Percentiles rank a stretch among this genome's conserved stretches.
Conservation (phyloP, 2,888 invertebrate species). For the Drosophila emarginata region DNA sequence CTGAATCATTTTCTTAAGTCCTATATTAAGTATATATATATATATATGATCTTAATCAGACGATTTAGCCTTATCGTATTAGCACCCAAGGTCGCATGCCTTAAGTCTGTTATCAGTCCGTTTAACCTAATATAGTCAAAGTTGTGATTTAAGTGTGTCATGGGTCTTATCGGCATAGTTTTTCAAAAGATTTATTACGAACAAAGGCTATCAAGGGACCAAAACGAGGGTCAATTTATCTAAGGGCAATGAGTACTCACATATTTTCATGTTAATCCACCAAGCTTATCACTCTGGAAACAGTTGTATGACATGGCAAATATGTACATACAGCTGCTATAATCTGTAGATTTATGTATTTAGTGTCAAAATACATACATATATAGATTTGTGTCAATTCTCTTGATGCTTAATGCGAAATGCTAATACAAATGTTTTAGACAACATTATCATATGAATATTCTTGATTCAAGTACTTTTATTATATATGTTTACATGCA, state of each 20-base stretch:
- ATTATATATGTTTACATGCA: no score
- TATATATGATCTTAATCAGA: neutral
- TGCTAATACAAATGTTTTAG: no score
- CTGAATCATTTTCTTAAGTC: neutral
- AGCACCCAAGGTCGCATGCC: neutral
- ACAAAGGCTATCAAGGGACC: neutral
- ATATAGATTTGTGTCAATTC: no score
- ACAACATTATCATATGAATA: no score
- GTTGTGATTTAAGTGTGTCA: neutral
- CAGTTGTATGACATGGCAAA: no score
- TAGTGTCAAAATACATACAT: no score
- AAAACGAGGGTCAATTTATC: neutral
- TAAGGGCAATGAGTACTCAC: slow-evolving; percentile 4
- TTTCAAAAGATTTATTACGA: neutral
- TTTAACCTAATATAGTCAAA: neutral
- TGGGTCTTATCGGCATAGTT: neutral
- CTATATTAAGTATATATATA: neutral
- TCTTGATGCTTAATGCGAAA: no score
- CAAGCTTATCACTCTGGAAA: no score
- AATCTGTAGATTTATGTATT: no score
- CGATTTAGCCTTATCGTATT: neutral
- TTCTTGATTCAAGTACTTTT: no score
- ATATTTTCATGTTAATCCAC: slow-evolving; percentile 12
- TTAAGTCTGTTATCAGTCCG: neutral
- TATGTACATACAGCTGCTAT: no score